A percentile compares a stretch with the other conserved stretches of the same genome.
These are phyloP conservation scores for Hormaphis cornu DNA, from an alignment of 1,140 invertebrate genomes.

Conservation along the genomic window DNA sequence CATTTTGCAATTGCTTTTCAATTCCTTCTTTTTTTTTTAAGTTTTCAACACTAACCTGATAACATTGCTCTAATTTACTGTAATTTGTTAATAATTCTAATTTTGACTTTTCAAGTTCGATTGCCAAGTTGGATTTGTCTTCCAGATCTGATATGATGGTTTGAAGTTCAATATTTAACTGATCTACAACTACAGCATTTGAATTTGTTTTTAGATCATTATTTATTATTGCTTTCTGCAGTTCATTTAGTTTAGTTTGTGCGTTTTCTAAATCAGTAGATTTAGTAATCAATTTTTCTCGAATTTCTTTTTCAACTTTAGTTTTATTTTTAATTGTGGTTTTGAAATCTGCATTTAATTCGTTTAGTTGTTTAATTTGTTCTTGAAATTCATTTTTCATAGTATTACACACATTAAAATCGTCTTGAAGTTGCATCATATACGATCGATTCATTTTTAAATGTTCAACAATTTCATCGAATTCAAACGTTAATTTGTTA, in stretches of 20 bases:
- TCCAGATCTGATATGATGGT: neutral
- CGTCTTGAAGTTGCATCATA: neutral
- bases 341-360: neutral
- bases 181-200: neutral
- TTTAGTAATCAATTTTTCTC: neutral
- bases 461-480: neutral
- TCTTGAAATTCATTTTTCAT: neutral
- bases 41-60: neutral
- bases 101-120: neutral
- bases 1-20: neutral
- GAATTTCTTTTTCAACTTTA: neutral
- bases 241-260: neutral
- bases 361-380: neutral
- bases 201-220: neutral
- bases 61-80: neutral
- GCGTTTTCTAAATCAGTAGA: neutral
- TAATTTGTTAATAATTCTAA: neutral
- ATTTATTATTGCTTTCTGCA: neutral
- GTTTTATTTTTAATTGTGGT: neutral
- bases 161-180: slow-evolving; percentile 1
- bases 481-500: slow-evolving; percentile 9
- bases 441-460: neutral
- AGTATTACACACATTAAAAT: neutral
- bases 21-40: neutral
- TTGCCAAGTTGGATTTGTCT: neutral